Percentiles rank a stretch among this genome's conserved stretches.
These are phyloP conservation scores for Hydropsyche betteni DNA, from an alignment of 2,888 invertebrate species.

Conservation along the genomic window DNA sequence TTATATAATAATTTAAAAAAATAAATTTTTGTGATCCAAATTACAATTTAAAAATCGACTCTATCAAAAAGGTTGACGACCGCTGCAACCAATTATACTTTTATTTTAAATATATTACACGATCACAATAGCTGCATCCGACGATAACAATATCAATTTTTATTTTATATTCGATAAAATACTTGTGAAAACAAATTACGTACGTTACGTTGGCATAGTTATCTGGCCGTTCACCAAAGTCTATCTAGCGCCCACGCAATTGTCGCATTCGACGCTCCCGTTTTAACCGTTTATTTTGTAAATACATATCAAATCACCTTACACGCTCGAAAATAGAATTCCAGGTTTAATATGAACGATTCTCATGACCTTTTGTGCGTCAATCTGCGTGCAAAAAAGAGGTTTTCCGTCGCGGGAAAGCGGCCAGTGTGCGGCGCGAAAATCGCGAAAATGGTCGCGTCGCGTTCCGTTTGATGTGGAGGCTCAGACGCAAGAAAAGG, in stretches of 20 bases:
- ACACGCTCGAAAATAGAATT: conserved; percentile 7
- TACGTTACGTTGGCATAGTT: conserved; percentile 17
- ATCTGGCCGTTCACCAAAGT: conserved; percentile 2
- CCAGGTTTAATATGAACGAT: conserved; percentile 1
- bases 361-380: too few relatives aligned
- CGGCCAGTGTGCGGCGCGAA: too few relatives aligned
- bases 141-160: too few relatives aligned
- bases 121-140: too few relatives aligned
- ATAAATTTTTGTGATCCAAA: too few relatives aligned
- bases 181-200: neutral
- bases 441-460: neutral
- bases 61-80: too few relatives aligned
- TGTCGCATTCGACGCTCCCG: neutral
- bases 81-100: too few relatives aligned
- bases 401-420: too few relatives aligned
- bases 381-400: too few relatives aligned
- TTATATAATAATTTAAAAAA: too few relatives aligned
- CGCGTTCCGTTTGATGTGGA: conserved; percentile 5
- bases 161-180: neutral
- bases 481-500: neutral
- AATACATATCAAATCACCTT: conserved; percentile 20
- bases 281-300: neutral
- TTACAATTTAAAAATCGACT: too few relatives aligned
- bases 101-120: too few relatives aligned
- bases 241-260: neutral